These are phyloP conservation scores for Oreochromis mossambicus DNA, from an alignment of 2,797 vertebrate genomes.

Conservation along the genomic window DNA sequence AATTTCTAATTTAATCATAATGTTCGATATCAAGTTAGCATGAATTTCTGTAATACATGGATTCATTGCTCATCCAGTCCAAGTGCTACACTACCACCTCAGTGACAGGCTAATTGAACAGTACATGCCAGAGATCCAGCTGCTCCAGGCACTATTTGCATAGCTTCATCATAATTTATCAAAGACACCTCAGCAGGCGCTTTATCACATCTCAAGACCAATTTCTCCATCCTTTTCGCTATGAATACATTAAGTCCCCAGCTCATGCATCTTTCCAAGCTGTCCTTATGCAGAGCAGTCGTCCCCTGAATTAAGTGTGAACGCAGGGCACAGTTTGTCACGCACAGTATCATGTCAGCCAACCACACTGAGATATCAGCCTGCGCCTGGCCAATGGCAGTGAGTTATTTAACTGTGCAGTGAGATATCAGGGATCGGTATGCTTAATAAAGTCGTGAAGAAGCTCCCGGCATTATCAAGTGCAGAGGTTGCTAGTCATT, in stretches of 20 bases:
- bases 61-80: conserved; percentile 6
- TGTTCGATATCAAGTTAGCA: not conserved
- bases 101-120: conserved; percentile 46
- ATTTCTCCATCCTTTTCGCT: conserved; percentile 40
- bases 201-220: conserved; percentile 55
- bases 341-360: not conserved
- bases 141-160: conserved; percentile 39
- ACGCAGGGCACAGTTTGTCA: not conserved
- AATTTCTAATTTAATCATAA: conserved; percentile 18
- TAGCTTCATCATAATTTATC: conserved; percentile 59
- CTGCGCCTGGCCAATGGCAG: not conserved
- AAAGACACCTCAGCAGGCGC: conserved; percentile 37
- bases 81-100: not conserved
- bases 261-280: conserved; percentile 38
- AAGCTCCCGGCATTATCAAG: conserved; percentile 1
- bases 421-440: not conserved
- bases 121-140: conserved; percentile 4
- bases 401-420: not conserved
- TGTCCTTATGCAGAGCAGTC: not conserved
- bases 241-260: conserved; percentile 57
- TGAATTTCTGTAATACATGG: conserved; percentile 13
- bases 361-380: not conserved
- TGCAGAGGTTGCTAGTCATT: conserved; percentile 23
- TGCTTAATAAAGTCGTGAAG: not conserved
- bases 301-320: not conserved